Evolutionary conservation across 2,113 vertebrate genomes (phyloP).

Genomic region (Camarhynchus parvulus): DNA sequence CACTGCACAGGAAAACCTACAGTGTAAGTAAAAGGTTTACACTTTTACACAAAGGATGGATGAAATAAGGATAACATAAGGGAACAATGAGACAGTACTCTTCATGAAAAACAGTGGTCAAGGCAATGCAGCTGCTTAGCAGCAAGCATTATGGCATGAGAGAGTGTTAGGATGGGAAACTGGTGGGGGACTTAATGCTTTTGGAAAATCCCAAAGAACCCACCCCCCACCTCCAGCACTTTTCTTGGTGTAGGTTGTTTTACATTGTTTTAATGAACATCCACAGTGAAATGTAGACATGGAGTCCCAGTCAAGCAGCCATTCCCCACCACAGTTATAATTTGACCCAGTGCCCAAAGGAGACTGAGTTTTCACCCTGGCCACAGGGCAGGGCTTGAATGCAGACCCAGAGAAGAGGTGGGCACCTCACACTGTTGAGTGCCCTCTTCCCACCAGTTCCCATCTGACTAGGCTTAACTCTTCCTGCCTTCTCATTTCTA

Average conservation of each 20-base stretch:
- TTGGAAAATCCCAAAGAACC: background rate
- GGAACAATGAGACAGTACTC: background rate
- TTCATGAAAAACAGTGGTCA: slow-evolving; percentile 9
- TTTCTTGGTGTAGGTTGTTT: background rate
- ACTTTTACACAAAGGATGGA: slow-evolving; percentile 21
- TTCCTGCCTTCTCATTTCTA: background rate
- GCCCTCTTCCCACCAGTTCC: background rate
- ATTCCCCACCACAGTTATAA: background rate
- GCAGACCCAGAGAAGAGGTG: background rate
- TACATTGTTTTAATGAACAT: background rate
- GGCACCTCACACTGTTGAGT: background rate
- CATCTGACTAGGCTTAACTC: background rate
- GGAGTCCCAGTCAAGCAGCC: background rate
- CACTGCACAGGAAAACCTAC: background rate
- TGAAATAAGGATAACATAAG: background rate
- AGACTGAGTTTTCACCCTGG: background rate
- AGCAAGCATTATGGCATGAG: background rate
- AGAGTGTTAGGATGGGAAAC: background rate
- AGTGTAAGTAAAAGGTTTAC: slow-evolving; percentile 3
- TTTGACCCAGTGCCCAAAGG: background rate
- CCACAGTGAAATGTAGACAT: background rate
- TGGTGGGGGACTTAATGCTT: background rate
- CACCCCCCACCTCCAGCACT: background rate
- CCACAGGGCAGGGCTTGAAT: background rate
- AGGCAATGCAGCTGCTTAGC: background rate